phyloP scores from a whole-genome alignment of 2,888 invertebrate species.

The Andrena minutula region DNA sequence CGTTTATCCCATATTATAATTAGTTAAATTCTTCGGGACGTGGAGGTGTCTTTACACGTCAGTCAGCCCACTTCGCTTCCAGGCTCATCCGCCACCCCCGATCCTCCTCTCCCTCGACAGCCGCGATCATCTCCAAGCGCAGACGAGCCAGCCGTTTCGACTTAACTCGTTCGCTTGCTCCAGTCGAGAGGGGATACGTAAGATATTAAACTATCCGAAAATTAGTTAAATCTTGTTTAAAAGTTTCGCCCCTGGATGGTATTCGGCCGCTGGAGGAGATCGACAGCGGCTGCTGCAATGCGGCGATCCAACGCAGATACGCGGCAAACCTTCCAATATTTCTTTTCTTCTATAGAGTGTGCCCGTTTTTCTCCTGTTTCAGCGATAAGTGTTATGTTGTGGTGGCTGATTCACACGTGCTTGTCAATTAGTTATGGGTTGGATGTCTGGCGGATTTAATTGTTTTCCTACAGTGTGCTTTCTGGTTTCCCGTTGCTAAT shows the following conservation, averaged over 20 bases:
- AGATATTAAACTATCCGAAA: constrained; percentile 84
- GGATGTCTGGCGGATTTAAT: too few species aligned
- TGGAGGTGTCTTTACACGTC: constrained; percentile 85
- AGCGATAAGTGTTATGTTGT: background rate
- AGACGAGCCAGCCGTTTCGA: constrained; percentile 80
- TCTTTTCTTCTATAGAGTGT: background rate
- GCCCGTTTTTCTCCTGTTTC: background rate
- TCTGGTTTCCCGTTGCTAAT: too few species aligned
- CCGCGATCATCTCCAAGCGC: constrained; percentile 63
- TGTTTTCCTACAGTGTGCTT: too few species aligned
- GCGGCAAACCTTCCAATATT: background rate
- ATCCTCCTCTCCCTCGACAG: constrained; percentile 61
- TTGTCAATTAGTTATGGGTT: too few species aligned
- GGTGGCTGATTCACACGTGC: background rate
- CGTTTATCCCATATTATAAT: constrained; percentile 85
- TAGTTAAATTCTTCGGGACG: constrained; percentile 85
- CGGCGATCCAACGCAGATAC: constrained; percentile 18
- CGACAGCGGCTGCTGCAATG: constrained; percentile 61
- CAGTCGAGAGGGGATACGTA: constrained; percentile 76
- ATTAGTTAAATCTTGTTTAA: constrained; percentile 84
- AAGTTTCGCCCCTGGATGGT: constrained; percentile 76
- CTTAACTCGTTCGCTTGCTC: constrained; percentile 82
- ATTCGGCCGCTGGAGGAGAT: constrained; percentile 66
- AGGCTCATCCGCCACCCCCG: constrained; percentile 79
- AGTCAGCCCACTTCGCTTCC: constrained; percentile 83